Percentiles rank a stretch among this genome's conserved stretches.
Conservation (phyloP, 2,113 vertebrate species). For the Takifugu bimaculatus region DNA sequence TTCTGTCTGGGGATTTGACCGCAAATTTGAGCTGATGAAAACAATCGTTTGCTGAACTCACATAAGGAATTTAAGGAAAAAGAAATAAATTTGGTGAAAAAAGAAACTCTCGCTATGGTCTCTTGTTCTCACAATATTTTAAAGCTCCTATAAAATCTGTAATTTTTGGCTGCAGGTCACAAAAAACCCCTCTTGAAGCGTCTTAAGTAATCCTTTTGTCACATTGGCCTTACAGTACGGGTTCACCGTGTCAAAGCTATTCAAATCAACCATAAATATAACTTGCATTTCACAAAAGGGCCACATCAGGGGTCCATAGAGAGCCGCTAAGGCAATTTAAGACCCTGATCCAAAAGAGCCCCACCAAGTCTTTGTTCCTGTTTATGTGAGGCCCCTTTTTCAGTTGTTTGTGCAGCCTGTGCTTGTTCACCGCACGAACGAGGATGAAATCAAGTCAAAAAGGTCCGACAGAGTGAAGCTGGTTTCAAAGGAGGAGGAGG, state of each 20-base stretch:
- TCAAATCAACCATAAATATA: slow-evolving; percentile 59
- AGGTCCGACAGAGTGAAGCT: slow-evolving; percentile 4
- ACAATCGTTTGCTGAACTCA: no score
- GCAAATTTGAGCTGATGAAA: no score
- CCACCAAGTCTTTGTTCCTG: slow-evolving; percentile 20
- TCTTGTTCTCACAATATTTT: no score
- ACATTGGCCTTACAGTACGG: slow-evolving; percentile 28
- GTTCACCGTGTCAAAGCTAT: slow-evolving; percentile 41
- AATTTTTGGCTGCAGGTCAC: slow-evolving; percentile 21
- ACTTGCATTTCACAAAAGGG: slow-evolving; percentile 43
- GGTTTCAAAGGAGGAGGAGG: slow-evolving; percentile 24
- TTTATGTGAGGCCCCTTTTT: slow-evolving; percentile 38
- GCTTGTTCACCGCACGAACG: slow-evolving; percentile 23
- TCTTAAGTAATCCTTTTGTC: slow-evolving; percentile 43
- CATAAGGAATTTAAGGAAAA: no score
- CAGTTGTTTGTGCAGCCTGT: slow-evolving; percentile 28
- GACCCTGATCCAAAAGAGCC: slow-evolving; percentile 26
- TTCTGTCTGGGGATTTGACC: no score
- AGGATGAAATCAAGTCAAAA: slow-evolving; percentile 28
- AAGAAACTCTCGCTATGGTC: no score
- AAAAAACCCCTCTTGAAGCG: slow-evolving; percentile 24
- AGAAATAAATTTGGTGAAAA: no score
- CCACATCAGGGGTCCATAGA: slow-evolving; percentile 50
- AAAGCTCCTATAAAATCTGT: no score
- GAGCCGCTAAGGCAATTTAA: slow-evolving; percentile 24